Evolutionary conservation across 2,888 invertebrate species (phyloP).

Genomic region (Chrysodeixis includens): DNA sequence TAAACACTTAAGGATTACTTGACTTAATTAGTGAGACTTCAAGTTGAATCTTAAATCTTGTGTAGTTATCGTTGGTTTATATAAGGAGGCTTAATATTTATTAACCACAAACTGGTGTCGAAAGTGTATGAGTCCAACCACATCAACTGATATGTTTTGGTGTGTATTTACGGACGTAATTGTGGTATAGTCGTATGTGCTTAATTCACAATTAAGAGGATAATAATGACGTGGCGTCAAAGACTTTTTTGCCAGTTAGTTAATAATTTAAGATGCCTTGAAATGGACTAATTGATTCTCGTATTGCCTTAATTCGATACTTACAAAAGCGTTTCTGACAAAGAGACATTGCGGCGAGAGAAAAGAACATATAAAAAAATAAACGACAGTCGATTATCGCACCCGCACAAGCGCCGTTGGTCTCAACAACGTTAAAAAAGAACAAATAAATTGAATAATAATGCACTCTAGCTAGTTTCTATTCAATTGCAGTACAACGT

Average conservation of each 20-base stretch:
- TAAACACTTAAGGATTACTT: constrained; percentile 14
- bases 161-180: constrained; percentile 20
- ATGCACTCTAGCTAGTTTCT: constrained; percentile 16
- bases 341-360: constrained; percentile 2
- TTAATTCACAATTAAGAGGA: too few species aligned
- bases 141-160: constrained; percentile 28
- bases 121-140: constrained; percentile 37
- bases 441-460: neutral
- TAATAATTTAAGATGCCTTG: neutral
- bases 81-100: constrained; percentile 38
- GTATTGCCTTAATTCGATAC: neutral
- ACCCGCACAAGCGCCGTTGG: neutral
- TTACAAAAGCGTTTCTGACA: neutral
- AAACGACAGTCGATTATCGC: neutral
- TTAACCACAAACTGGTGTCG: constrained; percentile 25
- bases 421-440: neutral
- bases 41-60: constrained; percentile 19
- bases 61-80: constrained; percentile 23
- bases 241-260: neutral
- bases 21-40: constrained; percentile 12
- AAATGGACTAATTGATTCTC: neutral
- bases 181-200: constrained; percentile 26
- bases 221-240: too few species aligned
- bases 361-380: neutral
- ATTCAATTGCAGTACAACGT: constrained; percentile 19